Evolutionary conservation across 2,888 invertebrate species (phyloP).

Genomic region (Apotomis capreana): DNA sequence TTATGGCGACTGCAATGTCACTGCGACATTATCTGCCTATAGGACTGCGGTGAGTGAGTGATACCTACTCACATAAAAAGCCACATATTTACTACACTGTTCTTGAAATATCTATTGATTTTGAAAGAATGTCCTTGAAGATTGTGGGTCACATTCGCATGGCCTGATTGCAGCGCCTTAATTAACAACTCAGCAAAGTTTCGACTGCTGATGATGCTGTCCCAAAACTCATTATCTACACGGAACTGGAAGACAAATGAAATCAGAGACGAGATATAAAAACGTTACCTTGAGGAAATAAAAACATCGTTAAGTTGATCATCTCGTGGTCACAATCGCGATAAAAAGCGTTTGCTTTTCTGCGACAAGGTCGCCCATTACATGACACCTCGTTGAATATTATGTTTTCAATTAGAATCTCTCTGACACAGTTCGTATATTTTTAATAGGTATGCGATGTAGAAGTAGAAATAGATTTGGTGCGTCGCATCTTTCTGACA

Average conservation of each 20-base stretch:
- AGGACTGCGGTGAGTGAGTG: too few relatives aligned
- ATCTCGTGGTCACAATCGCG: constrained; percentile 7
- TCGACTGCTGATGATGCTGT: background rate
- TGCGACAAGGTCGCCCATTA: constrained; percentile 5
- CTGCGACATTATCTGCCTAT: too few relatives aligned
- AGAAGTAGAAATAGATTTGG: too few relatives aligned
- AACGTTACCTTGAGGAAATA: constrained; percentile 18
- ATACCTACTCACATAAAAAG: too few relatives aligned
- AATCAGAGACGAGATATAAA: constrained; percentile 1
- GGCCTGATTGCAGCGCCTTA: background rate
- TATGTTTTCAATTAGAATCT: background rate
- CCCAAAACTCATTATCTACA: background rate
- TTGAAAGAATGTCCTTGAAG: too few relatives aligned
- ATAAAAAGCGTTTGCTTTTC: constrained; percentile 2
- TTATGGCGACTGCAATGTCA: too few relatives aligned
- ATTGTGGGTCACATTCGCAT: too few relatives aligned
- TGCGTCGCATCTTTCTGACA: too few relatives aligned
- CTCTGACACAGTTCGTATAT: too few relatives aligned
- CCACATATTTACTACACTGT: too few relatives aligned
- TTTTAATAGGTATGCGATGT: too few relatives aligned
- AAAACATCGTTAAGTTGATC: constrained; percentile 27
- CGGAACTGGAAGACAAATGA: background rate
- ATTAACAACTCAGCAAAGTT: background rate
- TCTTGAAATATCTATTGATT: too few relatives aligned
- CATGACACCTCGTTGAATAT: background rate